phyloP scores from a whole-genome alignment of 1,140 invertebrate species.

The Cotesia glomerata region DNA sequence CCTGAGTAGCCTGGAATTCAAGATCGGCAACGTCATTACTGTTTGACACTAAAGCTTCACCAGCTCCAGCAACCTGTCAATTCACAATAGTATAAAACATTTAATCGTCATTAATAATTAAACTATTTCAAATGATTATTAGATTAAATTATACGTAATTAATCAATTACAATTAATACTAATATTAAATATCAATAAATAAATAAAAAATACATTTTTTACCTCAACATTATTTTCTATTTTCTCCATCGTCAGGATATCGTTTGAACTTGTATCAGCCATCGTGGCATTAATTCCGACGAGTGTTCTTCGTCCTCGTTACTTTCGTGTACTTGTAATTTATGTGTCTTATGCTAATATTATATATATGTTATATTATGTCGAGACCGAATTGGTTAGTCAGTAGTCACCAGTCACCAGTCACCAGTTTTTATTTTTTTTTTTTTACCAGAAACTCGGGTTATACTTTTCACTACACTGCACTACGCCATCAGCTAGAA shows the following conservation, averaged over 20 bases:
- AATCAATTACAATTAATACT: too few relatives aligned
- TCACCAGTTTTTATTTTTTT: too few relatives aligned
- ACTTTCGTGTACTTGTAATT: too few relatives aligned
- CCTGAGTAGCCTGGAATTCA: constrained; percentile 72
- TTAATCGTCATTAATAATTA: constrained; percentile 1
- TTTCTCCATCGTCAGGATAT: constrained; percentile 56
- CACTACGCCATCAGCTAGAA: too few relatives aligned
- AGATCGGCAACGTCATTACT: constrained; percentile 62
- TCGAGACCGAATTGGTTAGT: too few relatives aligned
- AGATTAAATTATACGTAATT: neutral
- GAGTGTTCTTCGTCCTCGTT: neutral
- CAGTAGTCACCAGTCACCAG: too few relatives aligned
- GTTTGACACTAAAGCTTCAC: constrained; percentile 38
- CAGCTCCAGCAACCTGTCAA: constrained; percentile 59
- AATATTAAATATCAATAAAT: too few relatives aligned
- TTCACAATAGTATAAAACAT: constrained; percentile 27
- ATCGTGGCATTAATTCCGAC: constrained; percentile 62
- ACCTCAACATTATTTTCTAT: constrained; percentile 54
- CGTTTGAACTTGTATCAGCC: constrained; percentile 58
- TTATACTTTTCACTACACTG: too few relatives aligned
- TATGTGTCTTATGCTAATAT: too few relatives aligned
- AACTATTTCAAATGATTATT: neutral
- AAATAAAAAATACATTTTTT: constrained; percentile 10
- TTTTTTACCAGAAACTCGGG: too few relatives aligned
- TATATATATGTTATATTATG: too few relatives aligned